These are phyloP conservation scores for Schizotus pectinicornis DNA, from an alignment of 2,888 invertebrate genomes.

Conservation along the genomic window DNA sequence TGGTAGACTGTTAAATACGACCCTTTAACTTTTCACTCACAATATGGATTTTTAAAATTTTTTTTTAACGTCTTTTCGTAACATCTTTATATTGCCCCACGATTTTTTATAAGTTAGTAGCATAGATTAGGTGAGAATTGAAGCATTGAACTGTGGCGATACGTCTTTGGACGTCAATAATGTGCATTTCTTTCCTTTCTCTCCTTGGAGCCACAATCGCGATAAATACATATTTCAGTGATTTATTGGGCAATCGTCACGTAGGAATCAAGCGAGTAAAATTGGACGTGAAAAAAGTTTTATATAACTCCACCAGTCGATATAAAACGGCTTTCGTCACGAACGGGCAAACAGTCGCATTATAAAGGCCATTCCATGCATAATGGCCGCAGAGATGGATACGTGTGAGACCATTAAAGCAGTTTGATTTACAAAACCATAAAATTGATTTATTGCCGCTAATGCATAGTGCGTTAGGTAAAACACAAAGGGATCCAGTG, in stretches of 20 bases:
- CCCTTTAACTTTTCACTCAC: no score
- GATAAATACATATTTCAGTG: neutral
- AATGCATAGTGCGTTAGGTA: constrained; percentile 59
- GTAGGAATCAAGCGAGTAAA: neutral
- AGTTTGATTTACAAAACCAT: constrained; percentile 61
- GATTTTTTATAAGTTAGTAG: no score
- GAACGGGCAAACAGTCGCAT: constrained; percentile 32
- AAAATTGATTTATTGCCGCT: constrained; percentile 60
- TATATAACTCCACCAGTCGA: constrained; percentile 5
- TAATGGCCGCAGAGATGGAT: constrained; percentile 37
- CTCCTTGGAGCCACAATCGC: no score
- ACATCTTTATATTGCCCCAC: no score
- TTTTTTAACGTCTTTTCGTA: no score
- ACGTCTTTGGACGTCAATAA: neutral
- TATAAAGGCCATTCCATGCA: constrained; percentile 32
- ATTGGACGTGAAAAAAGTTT: constrained; percentile 11
- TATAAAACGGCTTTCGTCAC: constrained; percentile 30
- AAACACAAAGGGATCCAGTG: constrained; percentile 59
- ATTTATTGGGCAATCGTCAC: neutral
- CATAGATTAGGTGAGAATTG: neutral
- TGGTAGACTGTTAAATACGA: no score
- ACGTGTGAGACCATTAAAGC: constrained; percentile 54
- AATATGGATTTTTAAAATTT: no score
- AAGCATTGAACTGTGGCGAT: neutral
- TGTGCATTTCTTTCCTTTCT: neutral